Conservation (phyloP, 2,888 invertebrate genomes). For the Conus canariensis region DNA sequence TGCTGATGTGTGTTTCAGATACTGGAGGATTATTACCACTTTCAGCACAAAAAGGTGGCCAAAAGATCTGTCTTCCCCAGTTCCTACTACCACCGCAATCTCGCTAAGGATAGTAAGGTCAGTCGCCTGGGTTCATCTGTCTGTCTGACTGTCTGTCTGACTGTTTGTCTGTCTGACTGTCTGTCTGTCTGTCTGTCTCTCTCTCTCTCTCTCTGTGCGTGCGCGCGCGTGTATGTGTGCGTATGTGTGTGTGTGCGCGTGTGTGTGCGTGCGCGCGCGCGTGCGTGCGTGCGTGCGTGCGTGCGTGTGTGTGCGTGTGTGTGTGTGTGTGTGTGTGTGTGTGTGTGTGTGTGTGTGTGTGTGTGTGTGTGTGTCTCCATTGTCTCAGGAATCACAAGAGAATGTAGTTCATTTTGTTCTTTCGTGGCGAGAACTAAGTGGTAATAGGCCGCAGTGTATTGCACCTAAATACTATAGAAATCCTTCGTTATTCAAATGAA, state of each 20-base stretch:
- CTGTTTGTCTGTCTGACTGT: slow-evolving; percentile 9
- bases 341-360: no score
- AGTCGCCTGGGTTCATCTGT: neutral
- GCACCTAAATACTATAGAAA: no score
- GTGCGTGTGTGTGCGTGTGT: no score
- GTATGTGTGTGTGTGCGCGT: no score
- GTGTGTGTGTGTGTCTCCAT: no score
- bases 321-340: no score
- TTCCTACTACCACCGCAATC: slow-evolving; percentile 85
- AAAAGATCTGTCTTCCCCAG: slow-evolving; percentile 88
- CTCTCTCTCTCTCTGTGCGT: neutral
- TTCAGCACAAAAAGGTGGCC: slow-evolving; percentile 88
- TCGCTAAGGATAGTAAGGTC: slow-evolving; percentile 82
- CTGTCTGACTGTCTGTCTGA: slow-evolving; percentile 2
- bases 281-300: neutral
- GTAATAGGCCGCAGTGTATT: no score
- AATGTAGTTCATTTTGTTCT: no score
- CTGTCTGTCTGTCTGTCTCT: neutral
- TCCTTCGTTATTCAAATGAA: no score
- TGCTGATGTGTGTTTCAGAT: slow-evolving; percentile 85
- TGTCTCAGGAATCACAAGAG: no score
- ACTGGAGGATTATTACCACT: slow-evolving; percentile 91
- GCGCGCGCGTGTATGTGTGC: neutral
- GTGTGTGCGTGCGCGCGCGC: no score
- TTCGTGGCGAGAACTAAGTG: no score